These are phyloP conservation scores for Pilophorus perplexus DNA, from an alignment of 2,888 invertebrate species.

Conservation along the genomic window DNA sequence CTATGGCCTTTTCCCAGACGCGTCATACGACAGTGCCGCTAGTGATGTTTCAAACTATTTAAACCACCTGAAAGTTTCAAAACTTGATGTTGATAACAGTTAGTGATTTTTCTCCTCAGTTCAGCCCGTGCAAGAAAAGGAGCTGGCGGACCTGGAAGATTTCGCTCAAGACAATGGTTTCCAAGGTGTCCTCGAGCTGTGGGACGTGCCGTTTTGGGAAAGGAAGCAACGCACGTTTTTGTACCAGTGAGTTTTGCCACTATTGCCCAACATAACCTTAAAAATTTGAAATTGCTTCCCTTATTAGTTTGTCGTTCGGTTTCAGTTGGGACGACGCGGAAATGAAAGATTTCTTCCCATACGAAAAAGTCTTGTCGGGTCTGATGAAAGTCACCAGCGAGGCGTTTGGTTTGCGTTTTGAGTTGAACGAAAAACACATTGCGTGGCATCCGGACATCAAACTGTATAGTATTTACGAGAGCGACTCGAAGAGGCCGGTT, in stretches of 20 bases:
- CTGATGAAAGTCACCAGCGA: constrained; percentile 72
- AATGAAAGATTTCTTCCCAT: constrained; percentile 77
- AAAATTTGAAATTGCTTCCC: neutral
- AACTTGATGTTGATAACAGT: too few species aligned
- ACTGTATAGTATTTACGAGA: constrained; percentile 76
- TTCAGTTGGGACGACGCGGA: constrained; percentile 65
- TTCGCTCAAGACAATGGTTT: constrained; percentile 72
- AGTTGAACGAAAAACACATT: constrained; percentile 62
- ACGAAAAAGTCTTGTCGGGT: constrained; percentile 74
- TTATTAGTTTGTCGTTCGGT: constrained; percentile 28
- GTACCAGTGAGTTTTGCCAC: constrained; percentile 56
- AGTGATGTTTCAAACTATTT: too few species aligned
- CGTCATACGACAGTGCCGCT: too few species aligned
- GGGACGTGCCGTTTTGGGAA: constrained; percentile 87
- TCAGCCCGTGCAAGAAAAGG: constrained; percentile 70
- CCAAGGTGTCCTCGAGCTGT: constrained; percentile 64
- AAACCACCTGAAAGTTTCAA: too few species aligned
- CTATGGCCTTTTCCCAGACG: too few species aligned
- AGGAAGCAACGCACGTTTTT: constrained; percentile 68
- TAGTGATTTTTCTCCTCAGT: constrained; percentile 56
- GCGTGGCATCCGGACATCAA: constrained; percentile 85
- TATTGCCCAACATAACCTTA: neutral
- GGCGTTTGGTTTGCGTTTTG: constrained; percentile 74
- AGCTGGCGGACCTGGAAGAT: constrained; percentile 66
- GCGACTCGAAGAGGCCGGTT: constrained; percentile 62